A percentile compares a stretch with the other conserved stretches of the same genome.
phyloP scores from a whole-genome alignment of 1,140 invertebrate genomes.

The Chionoecetes opilio region DNA sequence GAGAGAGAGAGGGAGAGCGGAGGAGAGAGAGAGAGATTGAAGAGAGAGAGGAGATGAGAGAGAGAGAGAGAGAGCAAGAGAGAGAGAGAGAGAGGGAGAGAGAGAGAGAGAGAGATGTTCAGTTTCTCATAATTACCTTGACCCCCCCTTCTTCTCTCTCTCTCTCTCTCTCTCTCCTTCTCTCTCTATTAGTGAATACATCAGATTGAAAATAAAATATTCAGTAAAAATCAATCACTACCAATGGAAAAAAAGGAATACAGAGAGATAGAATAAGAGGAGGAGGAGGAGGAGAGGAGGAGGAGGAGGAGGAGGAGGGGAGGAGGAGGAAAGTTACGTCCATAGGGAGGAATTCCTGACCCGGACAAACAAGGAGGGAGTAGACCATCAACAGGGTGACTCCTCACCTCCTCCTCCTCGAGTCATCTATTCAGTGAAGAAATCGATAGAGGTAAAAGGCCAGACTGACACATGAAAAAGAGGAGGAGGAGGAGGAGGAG shows the following conservation, averaged over 20 bases:
- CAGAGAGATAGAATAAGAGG: too few relatives aligned
- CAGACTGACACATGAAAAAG: slow-evolving; percentile 6
- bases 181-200: too few relatives aligned
- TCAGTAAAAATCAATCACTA: too few relatives aligned
- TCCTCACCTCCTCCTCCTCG: not conserved
- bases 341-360: slow-evolving; percentile 6
- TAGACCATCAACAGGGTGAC: not conserved
- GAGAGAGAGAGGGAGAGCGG: too few relatives aligned
- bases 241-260: too few relatives aligned
- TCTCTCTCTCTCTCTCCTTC: too few relatives aligned
- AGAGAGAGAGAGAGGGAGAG: not conserved
- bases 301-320: not conserved
- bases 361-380: not conserved
- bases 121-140: too few relatives aligned
- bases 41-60: not conserved
- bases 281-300: not conserved
- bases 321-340: not conserved
- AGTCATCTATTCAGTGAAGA: not conserved
- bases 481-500: too few relatives aligned
- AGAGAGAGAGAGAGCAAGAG: not conserved
- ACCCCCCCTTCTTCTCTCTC: too few relatives aligned
- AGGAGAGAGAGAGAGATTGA: too few relatives aligned
- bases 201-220: too few relatives aligned
- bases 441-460: slow-evolving; percentile 4
- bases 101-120: not conserved